Conservation (phyloP, 2,797 vertebrate species). For the Ciconia nigra region DNA sequence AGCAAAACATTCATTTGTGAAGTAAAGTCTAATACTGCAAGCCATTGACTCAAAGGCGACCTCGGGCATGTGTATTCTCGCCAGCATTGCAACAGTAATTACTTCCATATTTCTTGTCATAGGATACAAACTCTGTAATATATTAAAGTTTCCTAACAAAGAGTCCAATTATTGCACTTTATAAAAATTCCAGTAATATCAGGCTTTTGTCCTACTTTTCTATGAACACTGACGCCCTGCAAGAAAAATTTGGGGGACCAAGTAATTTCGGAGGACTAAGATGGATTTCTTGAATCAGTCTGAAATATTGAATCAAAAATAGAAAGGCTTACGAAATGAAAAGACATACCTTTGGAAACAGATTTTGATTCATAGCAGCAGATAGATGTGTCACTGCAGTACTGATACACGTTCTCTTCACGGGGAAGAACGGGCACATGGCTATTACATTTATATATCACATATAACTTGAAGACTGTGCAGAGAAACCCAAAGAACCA, state of each 20-base stretch:
- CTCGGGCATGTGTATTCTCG: conserved; percentile 8
- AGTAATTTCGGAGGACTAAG: background rate
- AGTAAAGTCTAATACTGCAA: conserved; percentile 57
- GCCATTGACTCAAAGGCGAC: conserved; percentile 30
- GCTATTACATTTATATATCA: background rate
- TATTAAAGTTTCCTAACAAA: conserved; percentile 69
- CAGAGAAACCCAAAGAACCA: background rate
- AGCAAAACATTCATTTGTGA: conserved; percentile 75
- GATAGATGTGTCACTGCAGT: background rate
- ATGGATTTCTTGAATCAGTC: background rate
- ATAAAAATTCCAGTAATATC: conserved; percentile 65
- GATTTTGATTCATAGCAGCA: background rate
- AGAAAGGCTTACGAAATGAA: background rate
- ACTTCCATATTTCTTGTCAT: conserved; percentile 24
- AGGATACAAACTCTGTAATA: conserved; percentile 60
- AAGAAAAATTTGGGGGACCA: conserved; percentile 44
- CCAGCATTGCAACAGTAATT: conserved; percentile 40
- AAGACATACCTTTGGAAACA: background rate
- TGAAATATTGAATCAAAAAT: conserved; percentile 36
- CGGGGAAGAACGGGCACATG: background rate
- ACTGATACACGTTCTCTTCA: background rate
- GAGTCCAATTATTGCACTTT: conserved; percentile 74
- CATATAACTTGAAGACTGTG: background rate
- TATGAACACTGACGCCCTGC: conserved; percentile 36
- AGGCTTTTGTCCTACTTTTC: conserved; percentile 70